Conservation (phyloP, 1,140 invertebrate species). For the Coelopa frigida region DNA sequence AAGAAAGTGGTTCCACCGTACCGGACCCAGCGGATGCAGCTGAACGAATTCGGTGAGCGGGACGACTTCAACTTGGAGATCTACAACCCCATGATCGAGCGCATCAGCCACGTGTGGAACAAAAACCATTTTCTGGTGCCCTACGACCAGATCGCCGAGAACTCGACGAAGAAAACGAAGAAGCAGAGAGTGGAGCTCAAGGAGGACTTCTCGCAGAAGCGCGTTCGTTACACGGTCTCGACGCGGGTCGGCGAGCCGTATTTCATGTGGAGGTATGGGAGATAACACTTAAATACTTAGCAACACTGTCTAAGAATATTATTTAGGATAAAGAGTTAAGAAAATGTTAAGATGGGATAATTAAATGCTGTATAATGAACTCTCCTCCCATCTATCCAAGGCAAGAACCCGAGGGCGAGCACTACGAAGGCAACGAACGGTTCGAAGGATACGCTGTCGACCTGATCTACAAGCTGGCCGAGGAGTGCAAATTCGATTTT, state of each 20-base stretch:
- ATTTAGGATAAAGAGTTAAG: neutral
- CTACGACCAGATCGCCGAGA: conserved; percentile 23
- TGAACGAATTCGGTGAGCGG: conserved; percentile 64
- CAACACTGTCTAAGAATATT: neutral
- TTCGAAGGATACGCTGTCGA: conserved; percentile 72
- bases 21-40: conserved; percentile 52
- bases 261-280: conserved; percentile 33
- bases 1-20: conserved; percentile 27
- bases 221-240: conserved; percentile 26
- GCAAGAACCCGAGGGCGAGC: conserved; percentile 29
- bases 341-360: neutral
- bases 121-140: conserved; percentile 25
- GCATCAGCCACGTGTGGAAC: conserved; percentile 33
- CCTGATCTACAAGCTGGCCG: conserved; percentile 60
- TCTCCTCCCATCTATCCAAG: conserved; percentile 11
- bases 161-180: conserved; percentile 23
- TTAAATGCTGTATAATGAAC: neutral
- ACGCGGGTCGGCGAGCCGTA: conserved; percentile 36
- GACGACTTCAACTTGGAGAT: conserved; percentile 69
- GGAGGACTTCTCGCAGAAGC: conserved; percentile 32
- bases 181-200: conserved; percentile 20
- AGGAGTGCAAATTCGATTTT: conserved; percentile 66
- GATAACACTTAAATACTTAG: neutral
- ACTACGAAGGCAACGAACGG: conserved; percentile 48
- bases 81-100: conserved; percentile 46